Conservation (phyloP, 2,113 vertebrate genomes). For the Lampris megalopsis region DNA sequence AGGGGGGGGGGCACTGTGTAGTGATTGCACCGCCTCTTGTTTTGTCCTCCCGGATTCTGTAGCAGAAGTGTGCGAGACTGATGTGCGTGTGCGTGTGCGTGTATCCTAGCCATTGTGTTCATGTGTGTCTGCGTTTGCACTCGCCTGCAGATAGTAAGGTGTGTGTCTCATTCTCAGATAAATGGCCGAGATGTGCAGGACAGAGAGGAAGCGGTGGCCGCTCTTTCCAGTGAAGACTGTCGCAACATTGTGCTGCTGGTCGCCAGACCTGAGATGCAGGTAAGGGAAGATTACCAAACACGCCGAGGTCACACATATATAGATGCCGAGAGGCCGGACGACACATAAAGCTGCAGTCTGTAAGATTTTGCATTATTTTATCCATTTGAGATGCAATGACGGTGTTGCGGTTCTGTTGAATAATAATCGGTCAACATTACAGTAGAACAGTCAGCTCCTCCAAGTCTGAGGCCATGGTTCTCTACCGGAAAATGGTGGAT, state of each 20-base stretch:
- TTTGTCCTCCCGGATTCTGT: conserved; percentile 31
- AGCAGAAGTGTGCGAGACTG: conserved; percentile 13
- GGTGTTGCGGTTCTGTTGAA: no score
- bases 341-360: no score
- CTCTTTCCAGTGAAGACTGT: conserved; percentile 90
- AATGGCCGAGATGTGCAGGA: conserved; percentile 96
- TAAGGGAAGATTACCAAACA: conserved; percentile 65
- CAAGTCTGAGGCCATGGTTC: no score
- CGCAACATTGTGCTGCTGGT: conserved; percentile 91
- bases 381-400: no score
- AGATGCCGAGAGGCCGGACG: background rate
- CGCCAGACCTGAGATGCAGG: conserved; percentile 93
- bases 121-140: background rate
- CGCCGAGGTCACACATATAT: no score
- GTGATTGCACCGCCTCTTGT: conserved; percentile 35
- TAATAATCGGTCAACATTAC: no score
- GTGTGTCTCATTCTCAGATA: conserved; percentile 86
- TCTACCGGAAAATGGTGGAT: no score
- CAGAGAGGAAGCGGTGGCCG: conserved; percentile 90
- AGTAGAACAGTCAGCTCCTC: no score
- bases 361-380: no score
- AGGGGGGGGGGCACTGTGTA: conserved; percentile 20
- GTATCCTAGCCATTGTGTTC: background rate
- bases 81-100: background rate
- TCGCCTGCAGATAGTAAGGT: conserved; percentile 14